A percentile compares a stretch with the other conserved stretches of the same genome.
phyloP scores from a whole-genome alignment of 2,888 invertebrate species.

The Diadegma fenestrale region DNA sequence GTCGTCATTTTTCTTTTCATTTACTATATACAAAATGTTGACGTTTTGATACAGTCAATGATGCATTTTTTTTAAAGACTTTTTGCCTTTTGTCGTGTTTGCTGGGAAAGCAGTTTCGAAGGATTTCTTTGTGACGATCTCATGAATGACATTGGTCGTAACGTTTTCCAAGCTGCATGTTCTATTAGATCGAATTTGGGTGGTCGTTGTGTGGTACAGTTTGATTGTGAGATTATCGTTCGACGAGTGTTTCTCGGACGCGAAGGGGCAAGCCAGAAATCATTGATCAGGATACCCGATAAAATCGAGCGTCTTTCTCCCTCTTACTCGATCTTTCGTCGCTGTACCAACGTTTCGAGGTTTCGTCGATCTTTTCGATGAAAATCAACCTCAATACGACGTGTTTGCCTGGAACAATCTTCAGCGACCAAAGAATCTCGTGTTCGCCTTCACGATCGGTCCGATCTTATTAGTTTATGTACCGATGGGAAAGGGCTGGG shows the following conservation, averaged over 20 bases:
- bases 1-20: background rate
- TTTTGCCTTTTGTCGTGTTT: background rate
- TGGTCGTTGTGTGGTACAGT: constrained; percentile 41
- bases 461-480: constrained; percentile 46
- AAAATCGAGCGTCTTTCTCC: constrained; percentile 68
- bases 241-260: constrained; percentile 33
- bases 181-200: constrained; percentile 46
- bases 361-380: constrained; percentile 18
- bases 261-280: constrained; percentile 11
- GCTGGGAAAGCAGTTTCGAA: background rate
- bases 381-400: background rate
- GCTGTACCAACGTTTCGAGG: constrained; percentile 1
- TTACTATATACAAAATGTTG: background rate
- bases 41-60: background rate
- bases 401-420: constrained; percentile 13
- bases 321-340: background rate
- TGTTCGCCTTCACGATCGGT: constrained; percentile 28
- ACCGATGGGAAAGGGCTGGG: constrained; percentile 33
- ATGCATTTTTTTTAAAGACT: background rate
- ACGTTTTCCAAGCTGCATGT: background rate
- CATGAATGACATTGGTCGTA: background rate
- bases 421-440: background rate
- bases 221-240: constrained; percentile 53
- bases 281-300: constrained; percentile 64
- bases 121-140: background rate